Evolutionary conservation across 2,888 invertebrate species (phyloP), one percentile per base, ranked within the genome.

Genomic region (Ophioninae sp.): DNA sequence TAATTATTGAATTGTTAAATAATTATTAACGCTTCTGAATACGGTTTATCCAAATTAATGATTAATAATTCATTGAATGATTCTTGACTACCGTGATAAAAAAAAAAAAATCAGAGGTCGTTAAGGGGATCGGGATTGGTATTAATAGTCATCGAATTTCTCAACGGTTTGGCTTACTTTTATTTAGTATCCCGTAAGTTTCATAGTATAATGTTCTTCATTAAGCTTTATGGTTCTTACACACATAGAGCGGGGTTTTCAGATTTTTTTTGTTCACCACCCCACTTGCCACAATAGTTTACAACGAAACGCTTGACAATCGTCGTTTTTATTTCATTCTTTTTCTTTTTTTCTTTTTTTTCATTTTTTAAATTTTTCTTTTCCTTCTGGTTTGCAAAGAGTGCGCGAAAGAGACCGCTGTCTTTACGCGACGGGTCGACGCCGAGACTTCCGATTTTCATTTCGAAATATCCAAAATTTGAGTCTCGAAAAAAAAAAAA

Each of bases 151-250:
- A 70, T 81, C 59, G 85, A 81, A 86, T 75, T 85, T 76, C 84
- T 88, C 87, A 93, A 93, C 92, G 91, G 89, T 91, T 91, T 92
- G 90, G 90, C 91, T 93, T 92, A 92, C 89, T 92, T 93, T 93
- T 92, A 92, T 93, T 92, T 91, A 91, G 90, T 92, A 92, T 92
- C 90, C 92, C 92, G 92, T 92, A 92, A 92, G 90, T 92, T 85
- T 92, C 90, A 91, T 91, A 91, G 90, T 92, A 93, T 92, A 92
- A 92, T 93, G 92, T 92, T 92, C 90, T 91, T 92, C 90, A 88
- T 91, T 92, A 92, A 92, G 92, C 92, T 91, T 91, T 91, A 92
- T 91, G 92, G 89, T 90, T 92, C 90, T 92, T 92, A 92, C 90
- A 92, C 92, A 92, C 92, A 92, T 92, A 91, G 89, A 92, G 89